Conservation (phyloP, 2,797 vertebrate species). For the Myoxocephalus aenaeus region DNA sequence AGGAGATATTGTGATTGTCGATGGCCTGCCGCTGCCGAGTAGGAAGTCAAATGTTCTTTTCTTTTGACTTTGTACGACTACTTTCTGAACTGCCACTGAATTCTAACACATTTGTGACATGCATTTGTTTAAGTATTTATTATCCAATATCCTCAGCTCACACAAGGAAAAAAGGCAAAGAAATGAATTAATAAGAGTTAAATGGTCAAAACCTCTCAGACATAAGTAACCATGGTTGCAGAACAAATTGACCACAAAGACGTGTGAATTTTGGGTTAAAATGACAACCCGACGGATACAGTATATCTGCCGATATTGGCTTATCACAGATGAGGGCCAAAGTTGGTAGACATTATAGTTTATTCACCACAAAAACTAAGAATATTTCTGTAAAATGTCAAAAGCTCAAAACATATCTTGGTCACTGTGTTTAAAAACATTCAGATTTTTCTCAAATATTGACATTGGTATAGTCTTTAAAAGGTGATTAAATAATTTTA, state of each 20-base stretch:
- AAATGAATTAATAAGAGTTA: not conserved
- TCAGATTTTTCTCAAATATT: not conserved
- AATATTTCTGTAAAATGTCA: not conserved
- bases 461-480: not conserved
- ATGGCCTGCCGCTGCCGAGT: conserved; percentile 18
- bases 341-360: not conserved
- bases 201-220: not conserved
- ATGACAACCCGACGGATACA: not conserved
- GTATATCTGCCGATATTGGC: not conserved
- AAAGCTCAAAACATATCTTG: not conserved
- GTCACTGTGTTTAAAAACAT: not conserved
- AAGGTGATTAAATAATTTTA: not conserved
- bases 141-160: not conserved
- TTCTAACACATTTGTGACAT: not conserved
- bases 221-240: not conserved
- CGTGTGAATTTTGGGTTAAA: not conserved
- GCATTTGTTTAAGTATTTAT: not conserved
- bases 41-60: not conserved
- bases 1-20: conserved; percentile 16
- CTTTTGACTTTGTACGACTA: not conserved
- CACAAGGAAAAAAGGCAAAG: not conserved
- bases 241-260: not conserved
- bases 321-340: not conserved
- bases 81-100: not conserved
- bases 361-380: not conserved